Base-by-base conservation (phyloP, 2,888 invertebrate species). In the Mythimna impura region DNA sequence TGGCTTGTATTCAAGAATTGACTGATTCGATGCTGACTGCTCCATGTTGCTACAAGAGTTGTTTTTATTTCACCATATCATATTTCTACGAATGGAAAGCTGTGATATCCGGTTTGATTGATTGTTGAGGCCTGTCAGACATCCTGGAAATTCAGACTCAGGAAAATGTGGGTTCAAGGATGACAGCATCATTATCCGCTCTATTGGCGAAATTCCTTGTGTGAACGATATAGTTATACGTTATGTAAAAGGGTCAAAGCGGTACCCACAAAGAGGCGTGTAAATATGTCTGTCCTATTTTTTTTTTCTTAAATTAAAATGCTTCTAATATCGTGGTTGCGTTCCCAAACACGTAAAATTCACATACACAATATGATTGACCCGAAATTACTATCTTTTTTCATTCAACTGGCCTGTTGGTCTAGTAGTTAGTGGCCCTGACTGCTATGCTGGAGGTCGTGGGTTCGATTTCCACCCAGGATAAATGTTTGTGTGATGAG, bases 141-240 rank as follows among this genome's bases (percentile, higher is more conserved):
- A 34, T 57, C 8, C 9, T 69, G 63, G 36, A 67, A 25, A 36
- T 50, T 58, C 12, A 43, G 58, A 50, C 7, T 10, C 3, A 50
- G 7, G n/a, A 36, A 43, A 52, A 61, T 22, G 30, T 64, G 63
- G 22, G 50, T n/a, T 72, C 20, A 47, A 22, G 40, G 50, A 47
- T 62, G 60, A 78, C n/a, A 64, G 63, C 54, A 52, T 22, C 12
- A 63, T 65, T 73, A 67, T 61, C 43, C 34, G 52, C 55, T 78
- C 64, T 67, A 67, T 43, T 61, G 55, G 63, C 30, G 40, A 30
- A 61, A 67, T 68, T 47, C 34, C 52, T 54, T 43, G 17, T n/a
- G 58, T 10, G 34, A 43, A 52, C 9, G 3, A 60, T 25, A 74
- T 43, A 58, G 50, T 65, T 58, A 34, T 52, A 22, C 25, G 6